Evolutionary conservation across 2,888 invertebrate species (phyloP).

Genomic region (Lottia scabra): DNA sequence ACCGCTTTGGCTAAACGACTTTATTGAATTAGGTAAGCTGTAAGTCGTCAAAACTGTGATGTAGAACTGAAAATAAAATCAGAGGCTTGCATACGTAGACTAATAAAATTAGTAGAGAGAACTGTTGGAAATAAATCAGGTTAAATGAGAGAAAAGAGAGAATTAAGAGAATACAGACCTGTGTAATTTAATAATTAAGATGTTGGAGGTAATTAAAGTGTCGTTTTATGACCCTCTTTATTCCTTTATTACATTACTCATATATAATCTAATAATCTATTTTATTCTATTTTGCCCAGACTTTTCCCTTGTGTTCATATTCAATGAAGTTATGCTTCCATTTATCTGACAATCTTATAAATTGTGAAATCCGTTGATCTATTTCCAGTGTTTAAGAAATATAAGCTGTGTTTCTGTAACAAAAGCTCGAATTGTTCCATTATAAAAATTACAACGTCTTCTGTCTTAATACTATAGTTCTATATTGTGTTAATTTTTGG

Average conservation of each 20-base stretch:
- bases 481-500: no score
- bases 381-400: no score
- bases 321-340: no score
- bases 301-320: no score
- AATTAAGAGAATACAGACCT: slow-evolving; percentile 3
- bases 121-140: neutral
- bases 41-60: neutral
- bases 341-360: no score
- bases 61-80: slow-evolving; percentile 1
- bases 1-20: slow-evolving; percentile 2
- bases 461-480: no score
- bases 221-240: slow-evolving; percentile 1
- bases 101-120: neutral
- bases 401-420: no score
- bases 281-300: neutral
- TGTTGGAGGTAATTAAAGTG: neutral
- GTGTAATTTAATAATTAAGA: slow-evolving; percentile 1
- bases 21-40: neutral
- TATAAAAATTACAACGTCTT: no score
- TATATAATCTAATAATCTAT: neutral
- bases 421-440: no score
- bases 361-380: no score
- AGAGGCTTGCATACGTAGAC: slow-evolving; percentile 3
- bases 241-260: neutral
- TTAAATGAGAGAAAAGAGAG: slow-evolving; percentile 4